Evolutionary conservation across 2,797 vertebrate genomes (phyloP), one percentile per base, ranked within the genome.

Genomic region (Danionella dracula): DNA sequence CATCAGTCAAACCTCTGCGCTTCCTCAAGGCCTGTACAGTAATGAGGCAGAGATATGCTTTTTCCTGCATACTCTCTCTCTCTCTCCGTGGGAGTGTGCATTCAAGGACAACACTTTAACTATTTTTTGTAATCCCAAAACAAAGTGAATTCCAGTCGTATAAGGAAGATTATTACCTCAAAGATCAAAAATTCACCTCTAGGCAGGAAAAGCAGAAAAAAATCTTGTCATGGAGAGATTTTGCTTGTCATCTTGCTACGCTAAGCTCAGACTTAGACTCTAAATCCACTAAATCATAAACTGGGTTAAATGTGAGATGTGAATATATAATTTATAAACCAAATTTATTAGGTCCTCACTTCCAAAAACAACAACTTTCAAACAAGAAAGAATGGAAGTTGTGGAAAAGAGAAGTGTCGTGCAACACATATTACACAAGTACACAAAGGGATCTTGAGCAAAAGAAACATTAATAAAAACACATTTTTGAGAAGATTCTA

Each of bases 11-110:
- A 48, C 32, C 49, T 48, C 67, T 55, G 66, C 45, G 51, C 4
- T 68, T 60, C 46, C 66, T 60, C 66, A 68, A 64, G 20, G 19
- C 20, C 21, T 62, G 20, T 45, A 53, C 66, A 40, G 66, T 41
- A 62, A 53, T 51, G 50, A 60, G 58, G 10, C 6, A 15, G 31
- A 53, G 61, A 64, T 64, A 54, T 15, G 4, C 12, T 42, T 15
- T 5, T 38, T 46, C 41, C 42, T 41, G 34, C 23, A 35, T 41
- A 40, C 31, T 62, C 21, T 56, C 16, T 35, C 37, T 54, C 58
- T 49, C 31, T 62, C 21, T 56, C 16, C 23, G 49, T 54, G 38
- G 46, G 21, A 50, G 59, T 42, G 48, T 51, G 16, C 32, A 16
- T 42, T 40, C 10, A 50, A 40, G 35, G 15, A 7, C 17, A 11